A percentile compares a stretch with the other conserved stretches of the same genome.
Conservation (phyloP, 2,888 invertebrate species). For the Tubulanus polymorphus region DNA sequence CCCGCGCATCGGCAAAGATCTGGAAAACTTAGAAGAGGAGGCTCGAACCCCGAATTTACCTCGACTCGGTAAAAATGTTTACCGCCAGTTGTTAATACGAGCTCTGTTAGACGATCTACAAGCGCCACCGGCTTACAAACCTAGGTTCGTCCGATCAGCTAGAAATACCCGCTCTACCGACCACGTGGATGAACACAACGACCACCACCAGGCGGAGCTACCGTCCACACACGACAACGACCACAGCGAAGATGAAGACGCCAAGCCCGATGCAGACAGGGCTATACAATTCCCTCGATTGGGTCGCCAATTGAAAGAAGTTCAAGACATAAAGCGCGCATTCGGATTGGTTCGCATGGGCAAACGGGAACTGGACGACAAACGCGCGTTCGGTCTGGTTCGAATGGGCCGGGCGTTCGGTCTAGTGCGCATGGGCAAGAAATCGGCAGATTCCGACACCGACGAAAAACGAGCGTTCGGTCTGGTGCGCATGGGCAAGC, state of each 20-base stretch:
- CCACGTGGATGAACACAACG: not conserved
- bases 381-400: not conserved
- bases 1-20: not conserved
- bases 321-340: not conserved
- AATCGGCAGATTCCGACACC: not conserved
- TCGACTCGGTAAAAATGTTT: not conserved
- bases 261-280: not conserved
- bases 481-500: not conserved
- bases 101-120: not conserved
- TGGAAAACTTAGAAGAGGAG: not conserved
- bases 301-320: not conserved
- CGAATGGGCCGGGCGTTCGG: not conserved
- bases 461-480: not conserved
- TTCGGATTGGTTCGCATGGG: not conserved
- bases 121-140: not conserved
- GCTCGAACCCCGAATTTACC: not conserved
- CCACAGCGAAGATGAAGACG: not conserved
- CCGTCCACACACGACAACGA: not conserved
- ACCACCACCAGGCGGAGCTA: not conserved
- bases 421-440: not conserved
- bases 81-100: not conserved
- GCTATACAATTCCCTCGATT: not conserved
- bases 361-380: not conserved
- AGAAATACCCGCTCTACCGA: not conserved
- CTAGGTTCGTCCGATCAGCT: not conserved